Base-by-base conservation (phyloP, 2,888 invertebrate species). In the Emmelina monodactyla region DNA sequence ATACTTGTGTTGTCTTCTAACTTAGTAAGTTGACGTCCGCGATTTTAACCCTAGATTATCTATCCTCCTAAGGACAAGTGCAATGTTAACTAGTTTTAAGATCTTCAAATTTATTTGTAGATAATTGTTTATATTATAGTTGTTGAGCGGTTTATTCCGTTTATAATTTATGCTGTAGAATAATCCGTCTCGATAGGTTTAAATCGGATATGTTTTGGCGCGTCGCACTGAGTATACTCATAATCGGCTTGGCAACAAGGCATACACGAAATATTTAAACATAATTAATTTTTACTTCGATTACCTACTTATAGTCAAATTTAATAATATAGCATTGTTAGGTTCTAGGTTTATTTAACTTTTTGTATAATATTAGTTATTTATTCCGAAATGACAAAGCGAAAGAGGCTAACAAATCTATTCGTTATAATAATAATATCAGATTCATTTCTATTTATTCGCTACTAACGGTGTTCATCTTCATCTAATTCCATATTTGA, bases 1-100 rank as follows among this genome's bases (percentile, higher is more conserved):
- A n/a, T n/a, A n/a, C n/a, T n/a, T n/a, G 33, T 22, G 4, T n/a
- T 49, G 47, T 50, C 50, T 54, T 50, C 43, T 50, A 51, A 51
- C 49, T 40, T 51, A 51, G 49, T 53, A 49, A 55, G n/a, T n/a
- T n/a, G n/a, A n/a, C 50, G 54, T 51, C 58, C 53, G 52, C 56
- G 51, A 54, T 57, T 53, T 53, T 59, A 54, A 65, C 64, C 55
- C 59, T 78, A 76, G 70, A 54, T 60, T 71, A 65, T 68, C 68
- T 65, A n/a, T 69, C 40, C 44, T 51, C 73, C 75, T 76, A 78
- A 70, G 80, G 79, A 79, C 71, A 75, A 70, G 81, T 82, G 81
- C 81, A 82, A 82, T 82, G 81, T 82, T 82, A 71, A 72, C 78
- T 82, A 82, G 75, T 81, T 79, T 68, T 76, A 79, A 78, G 71